Conservation (phyloP, 2,113 vertebrate genomes). For the Cichladusa arquata region DNA sequence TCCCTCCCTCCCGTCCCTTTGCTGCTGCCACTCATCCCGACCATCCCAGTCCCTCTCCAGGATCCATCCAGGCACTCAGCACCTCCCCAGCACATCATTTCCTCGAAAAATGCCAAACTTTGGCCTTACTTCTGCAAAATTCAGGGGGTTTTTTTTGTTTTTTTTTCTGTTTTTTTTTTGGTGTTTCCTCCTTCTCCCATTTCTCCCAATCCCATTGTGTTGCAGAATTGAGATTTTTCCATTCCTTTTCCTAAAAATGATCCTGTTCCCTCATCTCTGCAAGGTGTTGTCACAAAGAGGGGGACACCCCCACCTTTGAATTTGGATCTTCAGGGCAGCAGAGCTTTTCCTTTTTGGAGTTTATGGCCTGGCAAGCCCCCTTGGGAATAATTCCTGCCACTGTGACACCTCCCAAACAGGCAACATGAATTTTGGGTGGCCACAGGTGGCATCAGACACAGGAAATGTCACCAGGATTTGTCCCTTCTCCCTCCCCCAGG, state of each 20-base stretch:
- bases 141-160: too few relatives aligned
- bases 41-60: background rate
- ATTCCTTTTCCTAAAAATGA: background rate
- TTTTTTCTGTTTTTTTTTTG: too few relatives aligned
- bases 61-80: background rate
- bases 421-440: background rate
- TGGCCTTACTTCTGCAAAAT: background rate
- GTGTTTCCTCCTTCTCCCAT: background rate
- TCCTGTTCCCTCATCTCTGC: rapidly evolving
- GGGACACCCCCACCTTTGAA: background rate
- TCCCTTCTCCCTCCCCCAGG: background rate
- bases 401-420: background rate
- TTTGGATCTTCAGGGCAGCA: background rate
- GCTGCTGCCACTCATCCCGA: background rate
- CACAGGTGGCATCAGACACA: background rate
- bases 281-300: background rate
- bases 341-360: background rate
- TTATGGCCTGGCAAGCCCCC: background rate
- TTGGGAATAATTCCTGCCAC: background rate
- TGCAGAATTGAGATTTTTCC: background rate
- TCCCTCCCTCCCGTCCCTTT: background rate
- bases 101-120: background rate
- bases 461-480: constrained; percentile 9
- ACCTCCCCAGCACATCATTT: background rate
- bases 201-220: background rate